Base-by-base conservation (phyloP, 2,113 vertebrate genomes). In the Propithecus coquereli region DNA sequence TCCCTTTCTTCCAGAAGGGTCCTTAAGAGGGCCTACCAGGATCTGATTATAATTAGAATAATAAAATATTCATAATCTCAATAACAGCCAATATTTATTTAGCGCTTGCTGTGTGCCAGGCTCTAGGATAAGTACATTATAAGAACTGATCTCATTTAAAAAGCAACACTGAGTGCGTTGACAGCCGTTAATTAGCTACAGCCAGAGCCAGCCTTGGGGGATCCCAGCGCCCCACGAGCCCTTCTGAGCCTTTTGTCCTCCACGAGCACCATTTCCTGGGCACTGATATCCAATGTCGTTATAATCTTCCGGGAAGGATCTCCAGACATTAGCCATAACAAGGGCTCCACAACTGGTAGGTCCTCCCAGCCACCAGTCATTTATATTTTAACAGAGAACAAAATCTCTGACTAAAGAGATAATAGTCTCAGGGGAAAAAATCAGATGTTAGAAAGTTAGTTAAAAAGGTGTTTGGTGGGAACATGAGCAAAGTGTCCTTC, bases 41-140 rank as follows among this genome's bases (percentile, higher is more conserved):
- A 76, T 61, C n/a, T n/a, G 83, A 93, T 57, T 54, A 91, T 80
- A 94, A 95, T 94, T 87, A 95, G 85, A 84, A 79, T 80, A 90
- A 92, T 95, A 84, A 97, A 97, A 94, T 96, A 96, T 83, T 90
- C 87, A 87, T 80, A 61, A 90, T 68, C 79, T 82, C 90, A 54
- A 40, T 89, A 87, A 87, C 13, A 59, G 76, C 90, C 76, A 54
- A 50, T 83, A 73, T 80, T 57, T 86, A 79, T 43, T 45, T 94
- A 61, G 70, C 0, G 2, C 37, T 83, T 23, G 1, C 89, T 74
- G 32, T 2, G 9, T 34, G 70, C 59, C 54, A 45, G 86, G 32
- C 63, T 77, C 89, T 0, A 2, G 43, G 54, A 32, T 5, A 82
- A 79, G 80, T 13, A 6, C 27, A 6, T 81, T n/a, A 1, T 22